Evolutionary conservation across 2,888 invertebrate genomes (phyloP), one percentile per base, ranked within the genome.

Genomic region (Caradrina kadenii): DNA sequence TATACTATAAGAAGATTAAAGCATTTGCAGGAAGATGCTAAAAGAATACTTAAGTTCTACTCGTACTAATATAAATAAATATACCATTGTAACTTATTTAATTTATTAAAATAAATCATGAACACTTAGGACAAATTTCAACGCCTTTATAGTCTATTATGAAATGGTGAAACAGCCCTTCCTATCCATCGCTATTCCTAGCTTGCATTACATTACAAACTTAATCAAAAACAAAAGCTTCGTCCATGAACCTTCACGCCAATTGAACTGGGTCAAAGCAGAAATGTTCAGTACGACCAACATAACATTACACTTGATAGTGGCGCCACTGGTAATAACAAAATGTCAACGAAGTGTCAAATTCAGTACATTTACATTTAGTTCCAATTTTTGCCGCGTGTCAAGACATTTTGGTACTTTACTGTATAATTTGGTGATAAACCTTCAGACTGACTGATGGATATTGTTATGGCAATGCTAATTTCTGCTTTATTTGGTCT

Each of bases 211-310:
- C 52, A 11, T 1, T 0, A 63, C 49, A 31, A 15, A 1, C 71
- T 35, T 73, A 31, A 74, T 8, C 42, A 72, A 76, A 78, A 80
- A 78, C 80, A 83, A 84, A 83, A 82, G 80, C 72, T 53, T 56
- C 70, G 85, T 54, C 86, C 87, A 63, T 87, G 87, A 87, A 87
- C 87, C 82, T 76, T 79, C 75, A 70, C 66, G 69, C 73, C 73
- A 70, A 73, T 78, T 75, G 69, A 87, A 84, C 73, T 85, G 76
- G 86, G 86, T 86, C 85, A 82, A 63, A 66, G 64, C 80, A 73
- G 72, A 76, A 65, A 69, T 50, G 31, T 56, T 64, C 50, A 65
- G 35, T 11, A 13, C 45, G 11, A 42, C 50, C 61, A 66, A 49
- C 54, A 17, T 75, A 53, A 63, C 35, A 35, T 61, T 39, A 54